Evolutionary conservation across 2,888 invertebrate genomes (phyloP), one percentile per base, ranked within the genome.

Genomic region (Oscheius sp.): DNA sequence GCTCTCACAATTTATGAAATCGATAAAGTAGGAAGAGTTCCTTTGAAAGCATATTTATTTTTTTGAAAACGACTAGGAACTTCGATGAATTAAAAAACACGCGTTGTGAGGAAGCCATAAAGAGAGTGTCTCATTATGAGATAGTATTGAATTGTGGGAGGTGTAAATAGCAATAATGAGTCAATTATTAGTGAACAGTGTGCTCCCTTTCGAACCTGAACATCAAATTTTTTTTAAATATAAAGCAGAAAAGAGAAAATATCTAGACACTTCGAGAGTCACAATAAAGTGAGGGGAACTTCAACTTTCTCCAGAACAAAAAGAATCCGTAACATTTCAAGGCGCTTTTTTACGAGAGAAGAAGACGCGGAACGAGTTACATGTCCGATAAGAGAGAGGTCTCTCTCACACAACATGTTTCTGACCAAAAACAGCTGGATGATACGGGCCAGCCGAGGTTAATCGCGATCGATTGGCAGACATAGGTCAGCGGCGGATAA

Each of bases 401-500:
- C n/a, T n/a, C n/a, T n/a, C n/a, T n/a, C n/a, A n/a, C n/a, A n/a
- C n/a, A 38, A 26, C 24, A 26, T 28, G 47, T 47, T 20, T 26
- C 14, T 17, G 9, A 14, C 4, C 22, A 26, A 47, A 67, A 59
- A 67, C 32, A 54, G 41, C 28, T 14, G 51, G 26, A 26, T 45
- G 30, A 45, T 17, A 33, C 30, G 9, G 49, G 6, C 24, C 6
- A 45, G 5, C 4, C n/a, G 33, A 33, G 54, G 54, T 54, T 54
- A 54, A 54, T 54, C 54, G 54, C 54, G 20, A 59, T 59, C 59
- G 59, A 59, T 59, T 17, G n/a, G n/a, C 59, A 28, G 59, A 44
- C 56, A 44, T 17, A 32, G 59, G 59, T 59, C 59, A 59, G 30
- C 59, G 59, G 59, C 24, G 59, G 54, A 59, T 59, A 44, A 59